phyloP scores from a whole-genome alignment of 1,140 invertebrate genomes.

The Thaumatotibia leucotreta region DNA sequence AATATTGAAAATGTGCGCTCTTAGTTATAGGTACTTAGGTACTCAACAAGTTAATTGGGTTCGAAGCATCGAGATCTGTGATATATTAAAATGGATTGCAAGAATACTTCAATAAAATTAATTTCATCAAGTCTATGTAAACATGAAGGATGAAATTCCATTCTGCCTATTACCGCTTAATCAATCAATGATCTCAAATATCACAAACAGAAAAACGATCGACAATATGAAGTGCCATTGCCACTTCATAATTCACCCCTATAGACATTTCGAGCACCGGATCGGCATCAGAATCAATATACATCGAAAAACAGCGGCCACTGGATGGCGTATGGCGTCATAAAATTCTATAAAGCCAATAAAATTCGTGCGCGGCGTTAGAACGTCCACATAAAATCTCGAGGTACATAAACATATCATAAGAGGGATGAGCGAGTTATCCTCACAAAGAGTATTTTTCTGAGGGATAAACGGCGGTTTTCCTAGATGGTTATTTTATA shows the following conservation, averaged over 20 bases:
- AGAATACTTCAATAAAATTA: no score
- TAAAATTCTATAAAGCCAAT: conserved; percentile 76
- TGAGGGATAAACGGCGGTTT: conserved; percentile 64
- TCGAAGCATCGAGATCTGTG: no score
- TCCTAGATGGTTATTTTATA: conserved; percentile 74
- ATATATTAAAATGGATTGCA: no score
- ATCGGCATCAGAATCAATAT: conserved; percentile 61
- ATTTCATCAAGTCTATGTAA: neutral
- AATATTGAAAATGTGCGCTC: no score
- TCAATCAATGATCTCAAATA: conserved; percentile 1
- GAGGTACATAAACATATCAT: conserved; percentile 77
- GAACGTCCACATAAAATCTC: conserved; percentile 75
- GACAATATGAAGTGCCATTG: neutral
- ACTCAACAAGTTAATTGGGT: no score
- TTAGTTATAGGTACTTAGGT: no score
- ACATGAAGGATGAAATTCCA: neutral
- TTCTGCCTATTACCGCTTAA: neutral
- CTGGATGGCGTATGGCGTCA: conserved; percentile 58
- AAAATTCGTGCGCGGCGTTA: conserved; percentile 74
- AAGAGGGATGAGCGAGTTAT: conserved; percentile 70
- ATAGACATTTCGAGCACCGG: conserved; percentile 25
- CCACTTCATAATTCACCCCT: conserved; percentile 22
- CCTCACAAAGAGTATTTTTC: conserved; percentile 70
- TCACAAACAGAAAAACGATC: conserved; percentile 3
- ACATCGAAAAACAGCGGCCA: conserved; percentile 69